Evolutionary conservation across 2,888 invertebrate species (phyloP), one percentile per base, ranked within the genome.

Genomic region (Anoncus sp.): DNA sequence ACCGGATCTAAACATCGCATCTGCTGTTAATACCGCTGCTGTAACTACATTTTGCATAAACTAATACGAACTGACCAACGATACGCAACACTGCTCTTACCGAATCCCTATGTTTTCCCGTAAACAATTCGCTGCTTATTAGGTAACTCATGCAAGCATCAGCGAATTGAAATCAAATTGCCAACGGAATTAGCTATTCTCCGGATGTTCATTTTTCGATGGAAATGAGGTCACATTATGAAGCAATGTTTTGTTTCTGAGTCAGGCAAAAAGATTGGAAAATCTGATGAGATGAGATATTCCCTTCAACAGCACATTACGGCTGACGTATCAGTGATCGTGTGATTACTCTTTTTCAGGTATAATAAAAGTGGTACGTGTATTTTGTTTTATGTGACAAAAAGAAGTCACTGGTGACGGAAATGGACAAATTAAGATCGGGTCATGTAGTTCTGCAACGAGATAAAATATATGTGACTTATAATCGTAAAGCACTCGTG

Each of bases 1-100:
- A 55, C 51, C 66, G 74, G 53, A 67, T 67, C 74, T 74, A 74
- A 67, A 74, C 74, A 74, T 45, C 59, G 60, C 66, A 60, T 59
- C 51, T 60, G 66, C 60, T 55, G 53, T 60, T 66, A 47, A 53
- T 71, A 57, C 76, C 35, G 45, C 59, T 43, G 24, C 73, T 76
- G 73, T 47, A 55, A 53, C 69, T 43, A 66, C 60, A 62, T 62
- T 74, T 74, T 67, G 24, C 67, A 62, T 62, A 67, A 74, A 74
- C 74, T 67, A 74, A 74, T 74, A 62, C 67, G 14, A 38, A 49
- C 66, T 53, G 74, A 62, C 53, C 74, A 53, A n/a, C 62, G 53
- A 59, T 53, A 35, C 74, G 67, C 67, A 67, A 60, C 51, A 62
- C 53, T 67, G 62, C 60, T 35, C 43, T 67, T 74, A 74, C 74